Evolutionary conservation across 2,113 vertebrate species (phyloP), one percentile per base, ranked within the genome.

Genomic region (Ranitomeya variabilis): DNA sequence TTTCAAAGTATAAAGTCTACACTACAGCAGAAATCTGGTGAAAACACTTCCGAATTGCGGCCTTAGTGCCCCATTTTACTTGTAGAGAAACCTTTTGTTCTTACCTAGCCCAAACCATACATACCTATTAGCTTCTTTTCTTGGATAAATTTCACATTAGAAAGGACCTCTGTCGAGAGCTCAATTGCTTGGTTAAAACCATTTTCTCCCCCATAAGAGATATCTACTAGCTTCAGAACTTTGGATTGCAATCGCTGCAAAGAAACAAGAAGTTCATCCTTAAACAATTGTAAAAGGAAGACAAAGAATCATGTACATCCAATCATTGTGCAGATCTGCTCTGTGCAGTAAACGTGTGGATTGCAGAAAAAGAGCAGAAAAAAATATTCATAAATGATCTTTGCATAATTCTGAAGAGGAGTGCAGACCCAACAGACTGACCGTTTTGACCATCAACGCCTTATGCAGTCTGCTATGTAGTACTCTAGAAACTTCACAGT

Each of bases 101-200:
- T 13, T 26, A 69, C n/a, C 4, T 5, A 26, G 12, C 5, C 67
- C 6, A 26, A 2, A 76, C 2, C 0, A 15, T 76, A 21, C 89
- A 91, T 94, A 98, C 98, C 98, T 97, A 99, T 99, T 95, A 99
- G 96, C 91, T 99, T 99, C 93, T 99, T 99, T 93, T 99, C 98
- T 94, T 99, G 98, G 93, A 99, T 99, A 94, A 99, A 99, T 94
- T 99, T 99, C 94, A 99, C 98, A 92, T 99, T 99, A 92, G 97
- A 99, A 89, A 99, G 97, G 91, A 99, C 98, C 91, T 99, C 98
- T 87, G 98, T 98, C 81, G 98, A 99, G 87, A 99, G 96, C 91
- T 99, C 98, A 90, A 99, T 99, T 89, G 98, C 98, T 94, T 99
- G 98, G 94, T 99, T 99, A 92, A 99, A 99, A 93, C 98, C 98